Evolutionary conservation across 2,113 vertebrate genomes (phyloP), one percentile per base, ranked within the genome.

Genomic region (Poeciliopsis turrubarensis): DNA sequence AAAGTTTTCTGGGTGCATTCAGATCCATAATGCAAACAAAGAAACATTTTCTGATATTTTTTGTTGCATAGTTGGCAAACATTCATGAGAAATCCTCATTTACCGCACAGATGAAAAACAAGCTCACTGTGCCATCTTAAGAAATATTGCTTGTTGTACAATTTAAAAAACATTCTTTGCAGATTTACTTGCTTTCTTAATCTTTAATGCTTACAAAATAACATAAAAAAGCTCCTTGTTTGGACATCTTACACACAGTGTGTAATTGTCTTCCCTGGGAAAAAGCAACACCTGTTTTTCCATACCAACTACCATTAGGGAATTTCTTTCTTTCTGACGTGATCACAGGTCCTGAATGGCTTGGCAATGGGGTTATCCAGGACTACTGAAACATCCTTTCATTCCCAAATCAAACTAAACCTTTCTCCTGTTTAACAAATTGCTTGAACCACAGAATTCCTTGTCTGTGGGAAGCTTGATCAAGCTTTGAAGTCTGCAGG

Each of bases 401-500:
- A 81, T 78, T 89, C 74, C 81, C 72, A 82, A 92, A 89, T 92
- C 89, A 88, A 81, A 81, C 87, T 92, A 93, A 93, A 91, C 86
- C 91, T 87, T 81, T 85, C 75, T 84, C 87, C 92, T 89, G 90
- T 94, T 92, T 77, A 91, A 94, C 92, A 93, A 92, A 93, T 93
- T 91, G 91, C 85, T 77, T 87, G 81, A 90, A 89, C 83, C 88
- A 89, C 81, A 85, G 85, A 87, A 85, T 87, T 89, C 75, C 90
- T 87, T 89, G 92, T 93, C 90, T 91, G 83, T 86, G 75, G 81
- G 91, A 92, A 77, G 77, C 84, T 89, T 86, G 87, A 89, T 92
- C 85, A 81, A 73, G 86, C 94, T 94, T 93, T 95, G 92, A 94
- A 92, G 93, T 93, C 67, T 84, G 66, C 83, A 89, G 92, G 93